Evolutionary conservation across 2,888 invertebrate species (phyloP).

Genomic region (Rhagium mordax): DNA sequence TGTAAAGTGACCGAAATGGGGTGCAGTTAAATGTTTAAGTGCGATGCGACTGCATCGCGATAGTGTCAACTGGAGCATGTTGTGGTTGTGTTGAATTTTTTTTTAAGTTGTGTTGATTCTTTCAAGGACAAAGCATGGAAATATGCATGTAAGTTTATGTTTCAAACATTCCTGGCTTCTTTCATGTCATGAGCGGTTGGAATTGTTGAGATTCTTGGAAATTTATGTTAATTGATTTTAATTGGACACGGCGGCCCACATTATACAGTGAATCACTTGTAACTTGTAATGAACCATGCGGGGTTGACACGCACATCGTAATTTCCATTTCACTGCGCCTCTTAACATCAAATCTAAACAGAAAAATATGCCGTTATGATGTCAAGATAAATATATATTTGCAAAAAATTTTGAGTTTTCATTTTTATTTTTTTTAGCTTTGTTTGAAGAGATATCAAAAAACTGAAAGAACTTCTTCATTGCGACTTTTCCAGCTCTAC

Average conservation of each 20-base stretch:
- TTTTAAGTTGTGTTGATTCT: background rate
- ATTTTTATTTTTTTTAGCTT: no score
- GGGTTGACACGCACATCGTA: background rate
- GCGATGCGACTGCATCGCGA: background rate
- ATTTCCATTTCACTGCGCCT: background rate
- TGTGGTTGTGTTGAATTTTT: background rate
- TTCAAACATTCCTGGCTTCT: background rate
- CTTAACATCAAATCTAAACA: no score
- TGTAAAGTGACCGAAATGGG: background rate
- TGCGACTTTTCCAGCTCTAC: no score
- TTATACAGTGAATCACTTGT: conserved; percentile 17
- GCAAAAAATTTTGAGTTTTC: no score
- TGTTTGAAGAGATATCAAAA: no score
- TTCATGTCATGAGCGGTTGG: background rate
- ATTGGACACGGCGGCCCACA: conserved; percentile 5
- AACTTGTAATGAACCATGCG: background rate
- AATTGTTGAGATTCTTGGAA: conserved; percentile 20
- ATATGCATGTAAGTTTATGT: conserved; percentile 63
- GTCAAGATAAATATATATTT: no score
- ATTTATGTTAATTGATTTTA: conserved; percentile 27
- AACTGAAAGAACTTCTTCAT: no score
- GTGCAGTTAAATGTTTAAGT: background rate
- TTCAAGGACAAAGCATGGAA: conserved; percentile 58
- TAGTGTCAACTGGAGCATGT: background rate
- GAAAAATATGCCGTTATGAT: no score